Evolutionary conservation across 2,113 vertebrate genomes (phyloP), one percentile per base, ranked within the genome.

Genomic region (Apus apus): DNA sequence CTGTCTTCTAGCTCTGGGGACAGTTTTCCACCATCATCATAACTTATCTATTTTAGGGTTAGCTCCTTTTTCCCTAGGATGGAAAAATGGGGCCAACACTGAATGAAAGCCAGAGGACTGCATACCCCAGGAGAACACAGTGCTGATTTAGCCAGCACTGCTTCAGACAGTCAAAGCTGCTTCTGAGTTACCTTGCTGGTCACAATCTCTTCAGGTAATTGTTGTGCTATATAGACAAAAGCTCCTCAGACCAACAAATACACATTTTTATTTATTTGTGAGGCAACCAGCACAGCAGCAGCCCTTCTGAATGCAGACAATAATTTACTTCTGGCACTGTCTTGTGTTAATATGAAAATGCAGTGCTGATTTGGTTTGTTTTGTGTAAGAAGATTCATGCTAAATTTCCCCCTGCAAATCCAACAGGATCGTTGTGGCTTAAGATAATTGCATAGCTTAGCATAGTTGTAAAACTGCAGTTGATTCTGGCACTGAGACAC

Each of bases 341-440:
- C 61, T 87, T 81, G 18, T 30, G 56, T 90, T 90, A 83, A 76
- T 81, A 86, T 58, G 82, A 94, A 95, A 97, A 91, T 65, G 85
- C 54, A 58, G 57, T 11, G 4, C 85, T 58, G 34, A 60, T 64
- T 61, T 92, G 93, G 81, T 82, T 89, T 73, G 77, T 87, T 94
- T 51, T 93, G 58, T 50, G 18, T 53, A 51, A 66, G 65, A 36
- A 51, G 66, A 89, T 79, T 81, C 75, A 94, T 90, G 70, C 56
- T 95, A 92, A 86, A 92, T 74, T 65, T 85, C 65, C 53, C 43
- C 25, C 34, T 90, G 67, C 45, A 95, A 95, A 88, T 60, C 48
- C 60, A 68, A 72, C 40, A 72, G 46, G 56, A 84, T 89, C 11
- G 5, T 48, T 77, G 80, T 1, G n/a, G 81, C 78, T 75, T 84